phyloP scores from a whole-genome alignment of 2,888 invertebrate species.

The Drosophila ezoana region DNA sequence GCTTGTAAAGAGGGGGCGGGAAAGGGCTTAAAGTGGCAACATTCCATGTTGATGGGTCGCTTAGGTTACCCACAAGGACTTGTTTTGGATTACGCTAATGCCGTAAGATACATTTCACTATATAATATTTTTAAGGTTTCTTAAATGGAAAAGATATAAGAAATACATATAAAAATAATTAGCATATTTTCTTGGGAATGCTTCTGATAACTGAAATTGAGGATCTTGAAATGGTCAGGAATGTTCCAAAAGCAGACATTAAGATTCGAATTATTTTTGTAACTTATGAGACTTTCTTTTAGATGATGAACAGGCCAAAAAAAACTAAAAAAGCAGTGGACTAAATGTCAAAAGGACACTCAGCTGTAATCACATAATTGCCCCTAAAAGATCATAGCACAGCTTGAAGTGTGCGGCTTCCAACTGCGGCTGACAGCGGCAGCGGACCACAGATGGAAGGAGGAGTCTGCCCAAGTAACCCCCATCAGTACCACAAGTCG shows the following conservation, averaged over 20 bases:
- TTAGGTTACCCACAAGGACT: constrained; percentile 21
- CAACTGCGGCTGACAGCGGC: constrained; percentile 20
- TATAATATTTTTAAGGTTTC: no score
- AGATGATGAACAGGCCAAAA: no score
- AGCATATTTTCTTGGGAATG: no score
- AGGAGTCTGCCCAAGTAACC: not conserved
- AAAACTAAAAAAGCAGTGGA: no score
- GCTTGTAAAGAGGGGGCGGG: no score
- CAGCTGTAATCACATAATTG: constrained; percentile 29
- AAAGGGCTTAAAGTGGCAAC: constrained; percentile 5
- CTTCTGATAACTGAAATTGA: no score
- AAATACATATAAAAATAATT: no score
- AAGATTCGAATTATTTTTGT: no score
- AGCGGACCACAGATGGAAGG: constrained; percentile 14
- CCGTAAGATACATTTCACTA: not conserved
- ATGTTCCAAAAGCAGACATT: no score
- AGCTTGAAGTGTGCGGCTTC: constrained; percentile 15
- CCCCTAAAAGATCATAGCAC: constrained; percentile 6
- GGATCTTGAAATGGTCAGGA: no score
- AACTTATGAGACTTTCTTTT: no score
- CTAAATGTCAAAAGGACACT: constrained; percentile 5
- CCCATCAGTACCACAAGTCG: constrained; percentile 8
- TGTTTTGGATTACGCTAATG: constrained; percentile 33
- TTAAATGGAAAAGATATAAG: no score
- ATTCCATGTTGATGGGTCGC: constrained; percentile 34